Base-by-base conservation (phyloP, 2,888 invertebrate genomes). In the Epinotia bilunana region DNA sequence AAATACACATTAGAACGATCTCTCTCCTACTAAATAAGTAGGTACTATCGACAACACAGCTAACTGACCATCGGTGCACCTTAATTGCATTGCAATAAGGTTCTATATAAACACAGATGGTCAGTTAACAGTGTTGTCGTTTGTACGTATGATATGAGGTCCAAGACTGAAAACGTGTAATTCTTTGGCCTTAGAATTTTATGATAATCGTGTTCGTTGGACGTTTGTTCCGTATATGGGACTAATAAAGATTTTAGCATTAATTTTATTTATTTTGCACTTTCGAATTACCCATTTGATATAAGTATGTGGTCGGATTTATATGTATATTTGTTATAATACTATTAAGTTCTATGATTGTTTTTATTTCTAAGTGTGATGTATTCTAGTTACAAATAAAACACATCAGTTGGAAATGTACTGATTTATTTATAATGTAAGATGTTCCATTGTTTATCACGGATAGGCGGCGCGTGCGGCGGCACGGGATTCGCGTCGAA, bases 321-420 rank as follows among this genome's bases (percentile, higher is more conserved):
- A 43, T 20, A 28, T 28, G 23, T 58, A 55, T 74, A 80, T 79
- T 80, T 78, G 79, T 80, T 80, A 79, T 75, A 80, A 74, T 77
- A 72, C 76, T 67, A 61, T 49, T 58, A 60, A 43, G 43, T 57
- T 65, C 60, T 53, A 71, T 23, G 28, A 69, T 43, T 70, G 69
- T 72, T 70, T 64, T 72, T 76, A 77, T 78, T 62, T 78, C 67
- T 78, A 74, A 78, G 81, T 82, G 80, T 82, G 82, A 82, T 79
- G 68, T 70, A 58, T 69, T 80, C 79, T 80, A 81, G 74, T 63
- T 74, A 55, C 20, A 68, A 74, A 69, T 63, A 74, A 65, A 73
- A 62, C 5, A 18, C 12, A n/a, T n/a, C 46, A 57, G 46, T 55
- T n/a, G n/a, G n/a, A 43, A 62, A 33, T 57, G 16, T 23, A 20